Evolutionary conservation across 1,140 invertebrate genomes (phyloP).

Genomic region (Helicoverpa zea): DNA sequence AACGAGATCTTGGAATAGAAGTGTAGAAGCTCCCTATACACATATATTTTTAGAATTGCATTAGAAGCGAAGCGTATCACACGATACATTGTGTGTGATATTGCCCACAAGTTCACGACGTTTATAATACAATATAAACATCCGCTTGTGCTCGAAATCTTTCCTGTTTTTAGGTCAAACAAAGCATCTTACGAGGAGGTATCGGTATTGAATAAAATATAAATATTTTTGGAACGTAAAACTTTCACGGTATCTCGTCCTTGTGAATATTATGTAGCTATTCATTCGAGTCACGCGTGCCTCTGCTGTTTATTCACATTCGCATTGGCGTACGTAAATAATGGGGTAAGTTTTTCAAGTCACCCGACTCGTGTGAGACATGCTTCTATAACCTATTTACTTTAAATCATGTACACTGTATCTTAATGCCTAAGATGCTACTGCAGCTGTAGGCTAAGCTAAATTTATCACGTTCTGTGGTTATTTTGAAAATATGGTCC

Average conservation of each 20-base stretch:
- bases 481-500: neutral
- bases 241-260: conserved; percentile 62
- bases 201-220: conserved; percentile 68
- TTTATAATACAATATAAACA: neutral
- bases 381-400: conserved; percentile 39
- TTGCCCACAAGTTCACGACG: neutral
- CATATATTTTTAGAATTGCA: neutral
- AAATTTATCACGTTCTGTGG: neutral
- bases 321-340: conserved; percentile 74
- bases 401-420: conserved; percentile 20
- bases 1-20: neutral
- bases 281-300: conserved; percentile 78
- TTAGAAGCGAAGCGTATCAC: neutral
- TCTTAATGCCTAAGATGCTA: neutral
- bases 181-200: conserved; percentile 41
- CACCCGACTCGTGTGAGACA: conserved; percentile 31
- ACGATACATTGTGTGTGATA: neutral
- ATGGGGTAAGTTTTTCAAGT: conserved; percentile 64
- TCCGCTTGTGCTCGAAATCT: neutral
- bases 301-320: conserved; percentile 77
- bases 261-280: conserved; percentile 65
- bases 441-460: conserved; percentile 6
- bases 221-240: conserved; percentile 66
- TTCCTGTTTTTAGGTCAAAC: conserved; percentile 39
- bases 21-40: neutral